Conservation (phyloP, 1,140 invertebrate genomes). For the Zaprionus gabonicus region DNA sequence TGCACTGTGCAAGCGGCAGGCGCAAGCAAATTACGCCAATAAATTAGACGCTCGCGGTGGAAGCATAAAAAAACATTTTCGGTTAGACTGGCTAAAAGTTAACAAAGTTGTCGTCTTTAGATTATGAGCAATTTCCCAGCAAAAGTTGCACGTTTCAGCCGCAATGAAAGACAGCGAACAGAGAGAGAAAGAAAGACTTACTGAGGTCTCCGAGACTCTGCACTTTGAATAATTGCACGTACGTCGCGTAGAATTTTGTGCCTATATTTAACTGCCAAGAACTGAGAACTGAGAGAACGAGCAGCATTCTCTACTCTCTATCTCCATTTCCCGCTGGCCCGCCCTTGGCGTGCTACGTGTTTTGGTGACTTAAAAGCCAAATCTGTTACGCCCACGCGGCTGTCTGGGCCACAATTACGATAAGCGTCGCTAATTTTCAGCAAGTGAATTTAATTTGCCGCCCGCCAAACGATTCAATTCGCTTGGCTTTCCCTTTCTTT, state of each 20-base stretch:
- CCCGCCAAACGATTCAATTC: conserved; percentile 30
- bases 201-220: conserved; percentile 42
- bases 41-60: conserved; percentile 64
- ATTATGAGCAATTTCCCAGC: conserved; percentile 62
- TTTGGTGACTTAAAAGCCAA: conserved; percentile 43
- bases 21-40: conserved; percentile 66
- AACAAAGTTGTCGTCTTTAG: conserved; percentile 66
- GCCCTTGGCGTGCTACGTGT: conserved; percentile 33
- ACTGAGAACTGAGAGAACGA: conserved; percentile 2
- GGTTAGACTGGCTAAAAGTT: conserved; percentile 47
- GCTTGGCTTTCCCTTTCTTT: neutral
- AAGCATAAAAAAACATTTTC: conserved; percentile 53
- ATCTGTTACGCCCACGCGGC: conserved; percentile 25
- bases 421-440: conserved; percentile 46
- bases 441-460: conserved; percentile 49
- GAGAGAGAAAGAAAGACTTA: neutral
- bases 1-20: conserved; percentile 52
- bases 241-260: conserved; percentile 27
- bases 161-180: neutral
- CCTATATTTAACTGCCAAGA: conserved; percentile 37
- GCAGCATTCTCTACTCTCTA: neutral
- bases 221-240: conserved; percentile 79
- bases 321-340: neutral
- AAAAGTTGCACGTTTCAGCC: conserved; percentile 54
- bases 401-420: conserved; percentile 36